Base-by-base conservation (phyloP, 1,140 invertebrate genomes). In the Zaprionus kolodkinae region DNA sequence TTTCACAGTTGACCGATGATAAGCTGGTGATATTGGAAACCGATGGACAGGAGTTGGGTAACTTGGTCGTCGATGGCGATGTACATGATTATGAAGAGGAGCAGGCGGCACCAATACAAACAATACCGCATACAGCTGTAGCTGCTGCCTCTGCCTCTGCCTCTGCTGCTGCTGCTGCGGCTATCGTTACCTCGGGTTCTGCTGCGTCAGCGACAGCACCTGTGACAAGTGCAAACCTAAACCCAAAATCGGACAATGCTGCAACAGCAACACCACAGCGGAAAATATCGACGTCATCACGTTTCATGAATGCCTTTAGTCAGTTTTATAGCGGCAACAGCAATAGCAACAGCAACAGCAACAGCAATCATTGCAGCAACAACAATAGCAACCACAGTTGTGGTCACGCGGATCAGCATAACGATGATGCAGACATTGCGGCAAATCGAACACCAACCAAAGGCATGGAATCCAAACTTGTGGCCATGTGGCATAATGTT, bases 401-500 rank as follows among this genome's bases (percentile, higher is more conserved):
- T 48, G 67, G 80, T 83, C 80, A 87, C 72, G 69, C 70, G 73
- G 76, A 89, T 15, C 81, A 79, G 35, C 78, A 60, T 68, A 70
- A 48, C 13, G 76, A 83, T 7, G 86, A 90, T 17, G 12, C 70
- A 5, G 79, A 88, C 15, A 48, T 88, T 72, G 61, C 85, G 9
- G 81, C 87, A 17, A 88, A 78, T 48, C 91, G 91, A 3, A 92
- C 91, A 45, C 91, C 91, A 5, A 90, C 91, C 45, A 92, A 96
- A 76, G 97, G 96, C 93, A 95, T 97, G 69, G 97, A 97, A 93
- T 96, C 96, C 15, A 95, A 96, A 73, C 91, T 97, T 48, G 92
- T 97, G 79, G 97, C 96, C 50, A 96, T 97, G 94, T 97, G 97
- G 97, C 97, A 97, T 92, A 97, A 97, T 93, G 94, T 98, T 56